Percentiles rank a stretch among this genome's conserved stretches.
phyloP scores from a whole-genome alignment of 2,113 vertebrate species.

The Takifugu bimaculatus region DNA sequence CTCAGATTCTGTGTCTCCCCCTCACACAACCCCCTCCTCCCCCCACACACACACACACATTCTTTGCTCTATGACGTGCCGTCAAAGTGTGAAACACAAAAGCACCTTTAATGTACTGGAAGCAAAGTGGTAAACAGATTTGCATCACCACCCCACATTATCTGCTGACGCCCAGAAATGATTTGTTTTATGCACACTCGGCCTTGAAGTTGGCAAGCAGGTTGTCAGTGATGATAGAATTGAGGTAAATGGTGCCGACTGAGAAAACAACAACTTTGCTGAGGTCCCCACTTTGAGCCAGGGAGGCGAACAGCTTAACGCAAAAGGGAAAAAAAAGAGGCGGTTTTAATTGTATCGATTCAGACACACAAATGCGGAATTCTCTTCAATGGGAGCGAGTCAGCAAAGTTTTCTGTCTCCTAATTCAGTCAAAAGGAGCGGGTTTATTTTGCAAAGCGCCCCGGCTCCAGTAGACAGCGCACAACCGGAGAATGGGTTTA shows the following conservation, averaged over 20 bases:
- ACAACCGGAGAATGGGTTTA: constrained; percentile 67
- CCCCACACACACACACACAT: constrained; percentile 40
- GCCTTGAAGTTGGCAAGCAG: constrained; percentile 76
- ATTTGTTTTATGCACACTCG: constrained; percentile 79
- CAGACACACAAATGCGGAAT: constrained; percentile 78
- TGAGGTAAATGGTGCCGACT: constrained; percentile 75
- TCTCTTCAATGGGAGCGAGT: constrained; percentile 71
- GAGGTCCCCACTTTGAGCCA: constrained; percentile 78
- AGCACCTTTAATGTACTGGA: constrained; percentile 70
- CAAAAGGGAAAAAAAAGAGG: constrained; percentile 35
- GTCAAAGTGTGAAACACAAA: constrained; percentile 69
- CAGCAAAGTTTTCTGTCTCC: constrained; percentile 77
- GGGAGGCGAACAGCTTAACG: constrained; percentile 69
- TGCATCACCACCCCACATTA: constrained; percentile 74
- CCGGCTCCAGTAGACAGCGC: constrained; percentile 60
- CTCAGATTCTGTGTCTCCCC: constrained; percentile 29
- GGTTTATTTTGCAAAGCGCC: constrained; percentile 72
- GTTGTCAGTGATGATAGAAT: constrained; percentile 80
- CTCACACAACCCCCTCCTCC: constrained; percentile 20
- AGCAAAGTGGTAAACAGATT: constrained; percentile 76
- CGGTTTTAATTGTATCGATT: constrained; percentile 82
- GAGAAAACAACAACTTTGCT: constrained; percentile 80
- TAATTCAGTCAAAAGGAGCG: constrained; percentile 65
- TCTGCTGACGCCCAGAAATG: constrained; percentile 77
- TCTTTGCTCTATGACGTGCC: constrained; percentile 61